These are phyloP conservation scores for Physella acuta DNA, from an alignment of 1,140 invertebrate genomes.

Conservation along the genomic window DNA sequence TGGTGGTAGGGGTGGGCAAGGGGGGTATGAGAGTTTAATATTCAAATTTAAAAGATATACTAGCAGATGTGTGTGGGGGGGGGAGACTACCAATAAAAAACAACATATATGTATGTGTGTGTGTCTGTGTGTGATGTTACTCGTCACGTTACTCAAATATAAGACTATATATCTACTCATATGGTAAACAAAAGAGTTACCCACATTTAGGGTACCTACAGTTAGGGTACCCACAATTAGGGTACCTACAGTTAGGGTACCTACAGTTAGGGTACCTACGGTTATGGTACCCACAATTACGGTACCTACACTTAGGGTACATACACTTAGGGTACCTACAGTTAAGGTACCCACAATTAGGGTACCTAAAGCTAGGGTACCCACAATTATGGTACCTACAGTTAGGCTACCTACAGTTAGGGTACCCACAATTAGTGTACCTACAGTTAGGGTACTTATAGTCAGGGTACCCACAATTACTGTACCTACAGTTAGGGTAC, in stretches of 20 bases:
- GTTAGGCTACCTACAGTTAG: background rate
- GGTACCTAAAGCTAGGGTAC: background rate
- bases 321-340: background rate
- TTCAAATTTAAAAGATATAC: background rate
- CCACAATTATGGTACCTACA: background rate
- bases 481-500: background rate
- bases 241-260: background rate
- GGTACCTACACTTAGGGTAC: background rate
- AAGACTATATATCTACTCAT: background rate
- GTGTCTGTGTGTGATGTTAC: too few species aligned
- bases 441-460: background rate
- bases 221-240: background rate
- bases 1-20: constrained; percentile 65
- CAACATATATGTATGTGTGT: too few species aligned
- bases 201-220: background rate
- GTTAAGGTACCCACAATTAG: background rate
- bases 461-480: background rate
- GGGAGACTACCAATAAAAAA: too few species aligned
- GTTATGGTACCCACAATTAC: too few species aligned
- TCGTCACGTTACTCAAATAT: background rate
- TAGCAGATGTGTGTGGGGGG: too few species aligned
- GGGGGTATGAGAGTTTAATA: background rate
- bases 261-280: background rate
- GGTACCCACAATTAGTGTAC: background rate
- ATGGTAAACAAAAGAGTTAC: background rate